Base-by-base conservation (phyloP, 2,113 vertebrate species). In the Limanda limanda region DNA sequence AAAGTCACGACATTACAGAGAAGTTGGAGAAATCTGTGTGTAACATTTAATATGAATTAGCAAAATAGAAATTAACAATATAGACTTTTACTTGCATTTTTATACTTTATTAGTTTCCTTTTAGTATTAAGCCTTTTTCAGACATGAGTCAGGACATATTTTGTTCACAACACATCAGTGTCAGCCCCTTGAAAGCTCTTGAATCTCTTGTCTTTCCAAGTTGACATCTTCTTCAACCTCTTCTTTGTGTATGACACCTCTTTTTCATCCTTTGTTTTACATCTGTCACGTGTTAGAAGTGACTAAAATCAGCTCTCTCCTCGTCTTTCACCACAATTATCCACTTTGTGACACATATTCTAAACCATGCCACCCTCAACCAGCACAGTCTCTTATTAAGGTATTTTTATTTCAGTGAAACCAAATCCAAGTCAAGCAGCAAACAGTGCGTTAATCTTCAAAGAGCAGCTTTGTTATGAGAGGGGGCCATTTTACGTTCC, bases 381-480 rank as follows among this genome's bases (percentile, higher is more conserved):
- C 7, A 37, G 35, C 35, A 37, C 51, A 47, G 24, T 4, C 45
- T 47, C 45, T 47, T 47, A 17, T 47, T 47, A 17, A 2, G 40
- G 2, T 58, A 2, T 31, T 20, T 63, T 81, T 0, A 61, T 78
- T 69, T 67, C 45, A 42, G 42, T 23, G 10, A 3, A 5, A 18
- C 5, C 37, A 72, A 67, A 69, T 56, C 52, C 37, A 18, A 42
- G 54, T 64, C 59, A 47, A 47, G 71, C 52, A 65, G 74, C 57
- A 76, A 78, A 84, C 76, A 62, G 70, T 37, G 23, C 59, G 40
- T 69, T 86, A 83, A 89, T 89, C 90, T 88, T 89, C 87, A 89
- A 90, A 88, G 81, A 65, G 21, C 59, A 69, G 79, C 74, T 86
- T 78, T 83, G 77, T 81, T 48, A 27, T 57, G 21, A 62, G 74